A percentile compares a stretch with the other conserved stretches of the same genome.
phyloP scores from a whole-genome alignment of 2,113 vertebrate genomes.

The Melanostigma gelatinosum region DNA sequence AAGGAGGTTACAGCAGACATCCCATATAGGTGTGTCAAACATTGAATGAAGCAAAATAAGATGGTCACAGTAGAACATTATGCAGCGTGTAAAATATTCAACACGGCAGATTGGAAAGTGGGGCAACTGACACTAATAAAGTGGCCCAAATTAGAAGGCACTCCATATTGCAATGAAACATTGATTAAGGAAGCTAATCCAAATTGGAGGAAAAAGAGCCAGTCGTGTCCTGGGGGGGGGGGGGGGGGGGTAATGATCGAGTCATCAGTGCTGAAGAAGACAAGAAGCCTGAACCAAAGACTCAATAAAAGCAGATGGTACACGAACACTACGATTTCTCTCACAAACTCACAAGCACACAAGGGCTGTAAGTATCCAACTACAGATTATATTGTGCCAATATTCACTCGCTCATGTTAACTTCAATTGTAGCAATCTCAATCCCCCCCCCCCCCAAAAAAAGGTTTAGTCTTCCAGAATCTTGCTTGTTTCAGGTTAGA shows the following conservation, averaged over 20 bases:
- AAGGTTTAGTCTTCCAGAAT: too few relatives aligned
- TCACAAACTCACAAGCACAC: conserved; percentile 7
- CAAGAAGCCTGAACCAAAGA: conserved; percentile 53
- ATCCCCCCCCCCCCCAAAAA: too few relatives aligned
- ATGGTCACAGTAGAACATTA: too few relatives aligned
- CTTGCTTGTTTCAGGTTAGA: too few relatives aligned
- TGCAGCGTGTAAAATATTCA: conserved; percentile 77
- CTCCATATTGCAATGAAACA: conserved; percentile 74
- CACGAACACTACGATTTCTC: neutral
- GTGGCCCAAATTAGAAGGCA: conserved; percentile 66
- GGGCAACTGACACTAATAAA: conserved; percentile 66
- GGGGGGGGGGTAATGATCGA: conserved; percentile 40
- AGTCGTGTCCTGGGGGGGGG: neutral
- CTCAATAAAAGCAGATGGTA: conserved; percentile 59
- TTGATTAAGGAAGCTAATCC: conserved; percentile 71
- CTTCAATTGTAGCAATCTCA: too few relatives aligned
- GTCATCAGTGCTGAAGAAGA: conserved; percentile 51
- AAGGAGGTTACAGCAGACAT: too few relatives aligned
- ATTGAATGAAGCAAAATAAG: too few relatives aligned
- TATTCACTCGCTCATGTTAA: too few relatives aligned
- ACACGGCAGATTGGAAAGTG: conserved; percentile 78
- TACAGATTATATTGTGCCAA: too few relatives aligned
- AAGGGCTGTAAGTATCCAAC: neutral
- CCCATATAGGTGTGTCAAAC: too few relatives aligned
- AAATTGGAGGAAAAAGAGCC: conserved; percentile 45